Conservation (phyloP, 1,140 invertebrate genomes). For the Drosophila ananassae region DNA sequence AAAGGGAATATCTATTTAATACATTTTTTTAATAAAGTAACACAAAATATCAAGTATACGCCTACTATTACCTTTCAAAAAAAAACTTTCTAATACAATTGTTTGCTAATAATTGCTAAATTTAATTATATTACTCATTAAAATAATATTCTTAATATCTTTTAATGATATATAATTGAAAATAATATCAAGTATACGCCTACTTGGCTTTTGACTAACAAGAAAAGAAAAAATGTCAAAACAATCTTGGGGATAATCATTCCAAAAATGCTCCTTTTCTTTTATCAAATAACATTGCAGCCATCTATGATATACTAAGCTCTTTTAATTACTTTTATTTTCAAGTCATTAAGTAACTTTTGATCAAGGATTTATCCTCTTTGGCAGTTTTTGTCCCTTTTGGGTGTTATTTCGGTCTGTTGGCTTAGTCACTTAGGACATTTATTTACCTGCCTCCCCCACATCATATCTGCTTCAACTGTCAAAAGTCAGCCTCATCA, state of each 20-base stretch:
- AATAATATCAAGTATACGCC: conserved; percentile 3
- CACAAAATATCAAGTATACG: not conserved
- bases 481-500: conserved; percentile 60
- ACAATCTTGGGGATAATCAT: not conserved
- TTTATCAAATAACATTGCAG: not conserved
- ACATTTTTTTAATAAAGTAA: not conserved
- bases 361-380: conserved; percentile 31
- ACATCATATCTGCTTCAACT: conserved; percentile 33
- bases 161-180: not conserved
- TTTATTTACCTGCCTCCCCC: conserved; percentile 22
- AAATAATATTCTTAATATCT: not conserved
- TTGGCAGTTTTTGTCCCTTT: conserved; percentile 2
- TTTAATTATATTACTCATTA: too few relatives aligned
- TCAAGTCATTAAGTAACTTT: conserved; percentile 34
- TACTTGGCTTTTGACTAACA: not conserved
- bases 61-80: too few relatives aligned
- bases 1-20: too few relatives aligned
- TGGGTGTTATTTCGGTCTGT: conserved; percentile 7
- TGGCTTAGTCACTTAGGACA: conserved; percentile 18
- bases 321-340: conserved; percentile 45
- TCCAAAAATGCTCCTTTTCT: not conserved
- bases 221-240: not conserved
- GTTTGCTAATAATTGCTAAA: too few relatives aligned
- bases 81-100: too few relatives aligned
- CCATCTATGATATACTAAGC: conserved; percentile 10